Conservation (phyloP, 92 coral and sea anemone species). For the Epizoanthus illoricatus region DNA sequence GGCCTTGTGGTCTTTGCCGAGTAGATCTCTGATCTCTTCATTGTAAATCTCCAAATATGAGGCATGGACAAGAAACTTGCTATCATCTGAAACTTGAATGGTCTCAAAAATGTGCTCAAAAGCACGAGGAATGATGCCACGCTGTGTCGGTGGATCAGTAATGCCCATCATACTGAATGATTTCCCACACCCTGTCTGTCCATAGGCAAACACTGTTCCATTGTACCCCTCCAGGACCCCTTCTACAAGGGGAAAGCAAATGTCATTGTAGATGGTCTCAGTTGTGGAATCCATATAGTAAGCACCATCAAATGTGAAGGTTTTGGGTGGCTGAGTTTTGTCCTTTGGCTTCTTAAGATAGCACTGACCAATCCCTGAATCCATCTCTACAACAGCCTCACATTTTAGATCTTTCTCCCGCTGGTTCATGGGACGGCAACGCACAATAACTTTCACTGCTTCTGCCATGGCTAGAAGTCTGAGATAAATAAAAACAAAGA, state of each 20-base stretch:
- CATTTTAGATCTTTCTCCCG: slow-evolving; percentile 95
- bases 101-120: slow-evolving; percentile 97
- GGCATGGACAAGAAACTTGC: slow-evolving; percentile 93
- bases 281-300: slow-evolving; percentile 90
- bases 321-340: slow-evolving; percentile 81
- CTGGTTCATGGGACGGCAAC: slow-evolving; percentile 95
- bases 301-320: slow-evolving; percentile 96
- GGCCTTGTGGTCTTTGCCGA: slow-evolving; percentile 89
- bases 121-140: slow-evolving; percentile 95
- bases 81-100: slow-evolving; percentile 85
- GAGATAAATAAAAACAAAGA: not conserved
- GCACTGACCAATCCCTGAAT: slow-evolving; percentile 82
- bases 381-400: slow-evolving; percentile 89
- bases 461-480: slow-evolving; percentile 74
- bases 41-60: slow-evolving; percentile 95
- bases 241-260: slow-evolving; percentile 92
- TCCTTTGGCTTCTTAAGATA: slow-evolving; percentile 87
- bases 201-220: slow-evolving; percentile 98
- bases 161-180: slow-evolving; percentile 97
- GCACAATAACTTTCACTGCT: slow-evolving; percentile 97
- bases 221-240: slow-evolving; percentile 97
- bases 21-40: slow-evolving; percentile 94
- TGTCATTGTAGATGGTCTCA: slow-evolving; percentile 93
- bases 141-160: slow-evolving; percentile 88
- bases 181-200: slow-evolving; percentile 98